Percentiles rank a stretch among this genome's conserved stretches.
phyloP scores from a whole-genome alignment of 2,888 invertebrate species.

The Drosophila kambysellisi region DNA sequence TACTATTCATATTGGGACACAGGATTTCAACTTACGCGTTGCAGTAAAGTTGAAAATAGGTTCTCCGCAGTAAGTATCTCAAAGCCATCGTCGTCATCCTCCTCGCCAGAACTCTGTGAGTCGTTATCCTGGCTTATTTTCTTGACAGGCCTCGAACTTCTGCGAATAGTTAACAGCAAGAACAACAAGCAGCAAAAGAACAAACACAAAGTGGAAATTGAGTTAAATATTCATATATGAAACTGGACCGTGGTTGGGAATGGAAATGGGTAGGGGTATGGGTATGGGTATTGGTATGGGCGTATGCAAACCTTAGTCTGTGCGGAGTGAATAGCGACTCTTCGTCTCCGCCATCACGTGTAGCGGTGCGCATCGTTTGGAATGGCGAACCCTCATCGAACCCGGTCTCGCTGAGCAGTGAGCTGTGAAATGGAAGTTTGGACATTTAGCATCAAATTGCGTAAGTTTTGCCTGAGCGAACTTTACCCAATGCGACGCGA shows the following conservation, averaged over 20 bases:
- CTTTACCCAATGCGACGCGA: slow-evolving; percentile 89
- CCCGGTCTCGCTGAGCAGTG: slow-evolving; percentile 89
- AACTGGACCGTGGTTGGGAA: neutral
- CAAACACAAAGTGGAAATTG: slow-evolving; percentile 4
- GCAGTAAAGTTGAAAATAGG: slow-evolving; percentile 93
- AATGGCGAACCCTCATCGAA: slow-evolving; percentile 89
- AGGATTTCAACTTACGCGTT: slow-evolving; percentile 88
- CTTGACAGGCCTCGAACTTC: slow-evolving; percentile 89
- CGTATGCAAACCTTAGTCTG: slow-evolving; percentile 87
- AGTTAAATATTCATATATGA: slow-evolving; percentile 2
- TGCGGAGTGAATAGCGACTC: slow-evolving; percentile 88
- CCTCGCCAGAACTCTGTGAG: slow-evolving; percentile 94
- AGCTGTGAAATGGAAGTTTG: slow-evolving; percentile 84
- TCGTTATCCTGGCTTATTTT: slow-evolving; percentile 88
- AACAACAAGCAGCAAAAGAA: neutral
- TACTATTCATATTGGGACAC: no score
- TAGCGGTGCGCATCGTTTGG: slow-evolving; percentile 87
- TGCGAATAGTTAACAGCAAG: slow-evolving; percentile 62
- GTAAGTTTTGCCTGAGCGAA: neutral
- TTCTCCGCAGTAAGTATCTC: slow-evolving; percentile 96
- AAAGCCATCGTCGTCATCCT: slow-evolving; percentile 92
- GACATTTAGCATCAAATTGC: neutral
- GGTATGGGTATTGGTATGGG: neutral
- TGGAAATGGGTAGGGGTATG: neutral
- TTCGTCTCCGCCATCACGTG: slow-evolving; percentile 87